Conservation (phyloP, 2,113 vertebrate species). For the Clarias gariepinus region DNA sequence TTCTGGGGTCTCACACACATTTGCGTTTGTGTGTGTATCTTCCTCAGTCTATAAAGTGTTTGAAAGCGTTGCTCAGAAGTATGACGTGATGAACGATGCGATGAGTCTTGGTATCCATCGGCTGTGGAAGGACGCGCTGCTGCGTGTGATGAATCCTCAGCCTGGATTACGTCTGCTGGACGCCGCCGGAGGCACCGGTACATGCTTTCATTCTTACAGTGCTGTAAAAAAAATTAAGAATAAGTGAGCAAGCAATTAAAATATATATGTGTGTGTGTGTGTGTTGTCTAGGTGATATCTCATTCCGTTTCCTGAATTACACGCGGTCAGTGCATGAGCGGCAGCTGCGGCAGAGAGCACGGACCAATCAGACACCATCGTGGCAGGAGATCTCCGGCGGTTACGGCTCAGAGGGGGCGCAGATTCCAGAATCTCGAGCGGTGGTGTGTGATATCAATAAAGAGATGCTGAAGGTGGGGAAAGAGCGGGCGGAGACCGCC, state of each 20-base stretch:
- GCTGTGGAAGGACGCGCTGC: slow-evolving; percentile 88
- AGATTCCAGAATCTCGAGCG: slow-evolving; percentile 67
- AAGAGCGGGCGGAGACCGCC: slow-evolving; percentile 73
- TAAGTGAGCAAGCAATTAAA: background rate
- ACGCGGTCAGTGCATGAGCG: slow-evolving; percentile 68
- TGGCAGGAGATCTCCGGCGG: slow-evolving; percentile 82
- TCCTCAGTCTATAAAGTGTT: slow-evolving; percentile 89
- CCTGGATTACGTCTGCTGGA: slow-evolving; percentile 87
- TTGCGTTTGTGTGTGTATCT: slow-evolving; percentile 15
- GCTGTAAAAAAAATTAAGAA: background rate
- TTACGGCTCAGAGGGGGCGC: slow-evolving; percentile 66
- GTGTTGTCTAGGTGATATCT: slow-evolving; percentile 83
- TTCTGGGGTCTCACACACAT: background rate
- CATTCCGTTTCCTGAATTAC: slow-evolving; percentile 91
- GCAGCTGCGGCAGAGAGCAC: slow-evolving; percentile 63
- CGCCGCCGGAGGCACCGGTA: slow-evolving; percentile 95
- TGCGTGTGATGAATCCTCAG: slow-evolving; percentile 85
- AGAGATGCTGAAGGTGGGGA: slow-evolving; percentile 94
- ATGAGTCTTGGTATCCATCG: slow-evolving; percentile 95
- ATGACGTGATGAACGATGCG: slow-evolving; percentile 95
- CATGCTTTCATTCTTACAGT: background rate
- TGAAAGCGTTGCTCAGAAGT: slow-evolving; percentile 91
- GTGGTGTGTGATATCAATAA: slow-evolving; percentile 96
- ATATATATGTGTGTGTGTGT: background rate
- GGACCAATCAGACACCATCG: slow-evolving; percentile 76